Evolutionary conservation across 2,113 vertebrate species (phyloP), one percentile per base, ranked within the genome.

Genomic region (Pyrgilauda ruficollis): DNA sequence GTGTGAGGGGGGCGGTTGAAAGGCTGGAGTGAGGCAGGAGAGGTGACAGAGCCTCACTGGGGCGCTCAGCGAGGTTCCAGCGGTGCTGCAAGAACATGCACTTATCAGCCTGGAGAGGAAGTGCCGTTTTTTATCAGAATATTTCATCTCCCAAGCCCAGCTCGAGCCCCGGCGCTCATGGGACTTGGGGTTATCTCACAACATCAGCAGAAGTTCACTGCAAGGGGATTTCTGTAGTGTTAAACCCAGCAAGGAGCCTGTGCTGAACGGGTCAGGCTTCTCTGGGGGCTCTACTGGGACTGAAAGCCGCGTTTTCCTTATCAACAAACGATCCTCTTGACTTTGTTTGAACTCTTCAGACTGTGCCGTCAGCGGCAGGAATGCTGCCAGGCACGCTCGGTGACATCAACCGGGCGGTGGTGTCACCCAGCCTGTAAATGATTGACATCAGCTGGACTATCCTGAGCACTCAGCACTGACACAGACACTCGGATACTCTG

Each of bases 71-170:
- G 97, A 97, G 97, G 97, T 96, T 96, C 97, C 97, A 96, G 97
- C 3, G 43, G 89, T 93, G 82, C 96, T 83, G 94, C 92, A 80
- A 95, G 92, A 88, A 88, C 96, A 96, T 35, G 31, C 96, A 97
- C 96, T 97, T 98, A 96, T 95, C 91, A 96, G 97, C 97, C 79
- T 89, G 96, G 61, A 98, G 96, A 98, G 98, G 98, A 99, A 99
- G 98, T 98, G 97, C 97, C 95, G 95, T 95, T 96, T 97, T 97
- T 98, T 98, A 99, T 99, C 98, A 98, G 90, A 84, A 91, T 97
- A 97, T 97, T 97, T 97, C 97, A 98, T 99, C 98, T 98, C 97
- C 96, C 94, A 89, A 98, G 98, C 97, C 97, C 97, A 94, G 97
- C 94, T 93, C 97, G 92, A 97, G 97, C 96, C 96, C 93, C 82